phyloP scores from a whole-genome alignment of 2,113 vertebrate species.

The Tachysurus fulvidraco region DNA sequence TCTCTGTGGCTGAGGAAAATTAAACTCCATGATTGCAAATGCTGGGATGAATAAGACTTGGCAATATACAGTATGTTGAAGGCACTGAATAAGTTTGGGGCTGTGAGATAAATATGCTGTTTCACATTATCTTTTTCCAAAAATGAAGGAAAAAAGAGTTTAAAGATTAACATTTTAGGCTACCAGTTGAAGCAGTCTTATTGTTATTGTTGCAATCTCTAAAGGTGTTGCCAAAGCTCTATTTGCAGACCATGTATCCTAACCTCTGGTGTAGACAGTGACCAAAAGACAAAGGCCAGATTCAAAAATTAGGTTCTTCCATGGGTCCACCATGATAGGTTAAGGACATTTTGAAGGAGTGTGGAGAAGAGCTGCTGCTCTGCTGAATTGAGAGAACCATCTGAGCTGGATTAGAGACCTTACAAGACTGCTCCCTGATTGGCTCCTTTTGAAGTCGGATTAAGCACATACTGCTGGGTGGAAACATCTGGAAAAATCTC shows the following conservation, averaged over 20 bases:
- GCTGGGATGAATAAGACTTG: neutral
- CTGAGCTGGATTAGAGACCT: neutral
- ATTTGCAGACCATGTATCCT: neutral
- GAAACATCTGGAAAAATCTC: neutral
- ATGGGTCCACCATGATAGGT: neutral
- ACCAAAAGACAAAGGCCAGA: neutral
- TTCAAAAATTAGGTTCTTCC: neutral
- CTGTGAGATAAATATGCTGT: neutral
- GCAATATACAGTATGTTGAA: neutral
- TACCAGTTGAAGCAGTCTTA: neutral
- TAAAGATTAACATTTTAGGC: neutral
- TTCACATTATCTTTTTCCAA: no score
- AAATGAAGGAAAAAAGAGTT: no score
- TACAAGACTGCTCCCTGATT: neutral
- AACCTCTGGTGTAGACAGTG: neutral
- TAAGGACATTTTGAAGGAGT: neutral
- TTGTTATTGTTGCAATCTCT: neutral
- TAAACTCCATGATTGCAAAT: neutral
- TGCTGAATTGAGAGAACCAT: neutral
- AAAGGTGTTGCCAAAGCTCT: neutral
- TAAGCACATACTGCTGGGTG: neutral
- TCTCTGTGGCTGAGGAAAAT: neutral
- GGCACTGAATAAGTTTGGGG: neutral
- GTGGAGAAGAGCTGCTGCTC: neutral
- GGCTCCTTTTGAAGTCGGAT: neutral